Percentiles rank a stretch among this genome's conserved stretches.
Evolutionary conservation across 2,113 vertebrate genomes (phyloP).

Genomic region (Bothrops jararaca): DNA sequence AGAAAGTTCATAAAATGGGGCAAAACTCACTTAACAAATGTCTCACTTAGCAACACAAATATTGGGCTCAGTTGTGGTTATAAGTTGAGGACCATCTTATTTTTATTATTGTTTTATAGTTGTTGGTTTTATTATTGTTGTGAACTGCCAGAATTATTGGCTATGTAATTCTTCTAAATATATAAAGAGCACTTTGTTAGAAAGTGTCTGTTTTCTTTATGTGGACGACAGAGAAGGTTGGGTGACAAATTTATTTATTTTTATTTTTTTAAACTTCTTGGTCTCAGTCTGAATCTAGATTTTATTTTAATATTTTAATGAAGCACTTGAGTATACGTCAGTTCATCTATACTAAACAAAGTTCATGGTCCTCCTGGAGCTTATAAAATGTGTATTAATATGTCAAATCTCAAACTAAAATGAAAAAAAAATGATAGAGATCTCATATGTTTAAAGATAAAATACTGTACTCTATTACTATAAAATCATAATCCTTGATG

Average conservation of each 20-base stretch:
- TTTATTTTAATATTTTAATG: neutral
- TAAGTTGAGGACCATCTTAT: no score
- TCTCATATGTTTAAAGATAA: no score
- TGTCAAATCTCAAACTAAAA: neutral
- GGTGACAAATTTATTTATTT: neutral
- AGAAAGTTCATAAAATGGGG: no score
- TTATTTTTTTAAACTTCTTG: neutral
- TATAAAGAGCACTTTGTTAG: neutral
- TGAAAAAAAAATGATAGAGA: constrained; percentile 6
- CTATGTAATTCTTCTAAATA: no score
- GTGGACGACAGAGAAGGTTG: neutral
- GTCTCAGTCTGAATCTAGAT: neutral
- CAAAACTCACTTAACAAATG: no score
- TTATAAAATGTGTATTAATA: neutral
- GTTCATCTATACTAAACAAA: neutral
- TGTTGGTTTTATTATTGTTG: no score
- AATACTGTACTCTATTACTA: no score
- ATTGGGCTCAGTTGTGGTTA: no score
- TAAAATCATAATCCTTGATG: no score
- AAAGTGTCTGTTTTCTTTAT: neutral
- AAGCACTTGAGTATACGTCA: neutral
- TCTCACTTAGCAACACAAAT: no score
- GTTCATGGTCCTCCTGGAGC: rapidly evolving
- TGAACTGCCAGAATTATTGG: no score
- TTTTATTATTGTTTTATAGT: no score